phyloP scores from a whole-genome alignment of 2,113 vertebrate species.

The Nyctereutes procyonoides region DNA sequence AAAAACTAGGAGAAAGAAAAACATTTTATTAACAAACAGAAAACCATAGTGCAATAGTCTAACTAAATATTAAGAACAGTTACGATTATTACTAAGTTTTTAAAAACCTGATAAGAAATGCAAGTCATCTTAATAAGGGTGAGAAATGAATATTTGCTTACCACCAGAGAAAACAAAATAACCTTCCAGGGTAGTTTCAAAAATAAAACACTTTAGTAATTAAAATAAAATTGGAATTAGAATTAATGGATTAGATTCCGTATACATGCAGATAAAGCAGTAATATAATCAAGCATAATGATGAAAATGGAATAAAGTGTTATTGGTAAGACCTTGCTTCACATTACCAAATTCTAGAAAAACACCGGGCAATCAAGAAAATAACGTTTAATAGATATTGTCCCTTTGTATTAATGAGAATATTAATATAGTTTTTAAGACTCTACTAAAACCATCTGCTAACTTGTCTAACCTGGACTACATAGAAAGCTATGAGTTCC shows the following conservation, averaged over 20 bases:
- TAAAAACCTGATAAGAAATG: slow-evolving; percentile 36
- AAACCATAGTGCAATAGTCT: slow-evolving; percentile 38
- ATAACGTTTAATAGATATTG: slow-evolving; percentile 47
- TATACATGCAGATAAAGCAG: slow-evolving; percentile 58
- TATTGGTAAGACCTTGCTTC: slow-evolving; percentile 51
- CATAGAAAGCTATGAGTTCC: not conserved
- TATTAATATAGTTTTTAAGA: not conserved
- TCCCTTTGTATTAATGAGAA: slow-evolving; percentile 30
- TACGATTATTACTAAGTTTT: slow-evolving; percentile 19
- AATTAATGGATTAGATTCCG: slow-evolving; percentile 61
- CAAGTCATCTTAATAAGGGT: slow-evolving; percentile 38
- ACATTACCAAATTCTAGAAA: slow-evolving; percentile 47
- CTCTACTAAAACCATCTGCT: slow-evolving; percentile 19
- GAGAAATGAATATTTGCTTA: slow-evolving; percentile 56
- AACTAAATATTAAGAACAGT: slow-evolving; percentile 63
- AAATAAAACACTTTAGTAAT: slow-evolving; percentile 67
- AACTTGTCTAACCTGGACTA: not conserved
- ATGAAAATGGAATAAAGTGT: slow-evolving; percentile 54
- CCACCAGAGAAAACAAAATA: slow-evolving; percentile 66
- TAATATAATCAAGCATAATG: slow-evolving; percentile 58
- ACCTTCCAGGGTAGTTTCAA: slow-evolving; percentile 48
- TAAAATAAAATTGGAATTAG: slow-evolving; percentile 67
- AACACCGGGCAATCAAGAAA: slow-evolving; percentile 30
- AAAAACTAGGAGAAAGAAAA: slow-evolving; percentile 51
- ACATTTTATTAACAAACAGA: slow-evolving; percentile 51